phyloP scores from a whole-genome alignment of 1,140 invertebrate species.

The Agraylea sexmaculata region DNA sequence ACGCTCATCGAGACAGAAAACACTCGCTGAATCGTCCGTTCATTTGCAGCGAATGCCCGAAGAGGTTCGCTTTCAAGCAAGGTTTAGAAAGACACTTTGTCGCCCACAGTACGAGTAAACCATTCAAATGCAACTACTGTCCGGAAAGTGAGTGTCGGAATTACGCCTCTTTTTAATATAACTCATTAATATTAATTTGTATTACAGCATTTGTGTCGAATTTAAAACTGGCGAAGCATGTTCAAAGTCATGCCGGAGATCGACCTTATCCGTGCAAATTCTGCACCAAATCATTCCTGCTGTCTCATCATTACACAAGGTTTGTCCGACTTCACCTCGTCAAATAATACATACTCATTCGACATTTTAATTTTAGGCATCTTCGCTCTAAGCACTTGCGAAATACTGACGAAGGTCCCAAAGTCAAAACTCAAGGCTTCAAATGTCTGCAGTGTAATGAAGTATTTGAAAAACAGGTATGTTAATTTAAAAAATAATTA shows the following conservation, averaged over 20 bases:
- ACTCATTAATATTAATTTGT: background rate
- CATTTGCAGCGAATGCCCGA: conserved; percentile 53
- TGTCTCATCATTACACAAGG: conserved; percentile 62
- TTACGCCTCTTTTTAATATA: background rate
- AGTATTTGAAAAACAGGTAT: conserved; percentile 25
- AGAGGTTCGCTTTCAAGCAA: conserved; percentile 60
- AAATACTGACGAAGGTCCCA: conserved; percentile 16
- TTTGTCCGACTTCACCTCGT: conserved; percentile 26
- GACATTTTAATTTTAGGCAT: conserved; percentile 25
- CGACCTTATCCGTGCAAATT: conserved; percentile 60
- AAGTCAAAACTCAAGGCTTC: conserved; percentile 18
- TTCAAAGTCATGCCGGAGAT: conserved; percentile 51
- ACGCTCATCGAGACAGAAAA: conserved; percentile 49
- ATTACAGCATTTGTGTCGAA: conserved; percentile 48
- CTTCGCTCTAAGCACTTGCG: conserved; percentile 28
- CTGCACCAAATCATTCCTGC: conserved; percentile 54
- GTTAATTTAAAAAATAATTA: no score
- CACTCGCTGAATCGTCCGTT: conserved; percentile 53
- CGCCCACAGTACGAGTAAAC: conserved; percentile 42
- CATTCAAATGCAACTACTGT: conserved; percentile 53
- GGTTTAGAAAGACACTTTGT: conserved; percentile 61
- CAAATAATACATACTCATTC: background rate
- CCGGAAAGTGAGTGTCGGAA: conserved; percentile 31
- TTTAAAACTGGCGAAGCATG: conserved; percentile 52
- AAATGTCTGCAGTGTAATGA: conserved; percentile 36